A percentile compares a stretch with the other conserved stretches of the same genome.
Evolutionary conservation across 2,797 vertebrate species (phyloP).

Genomic region (Sciurus vulgaris): DNA sequence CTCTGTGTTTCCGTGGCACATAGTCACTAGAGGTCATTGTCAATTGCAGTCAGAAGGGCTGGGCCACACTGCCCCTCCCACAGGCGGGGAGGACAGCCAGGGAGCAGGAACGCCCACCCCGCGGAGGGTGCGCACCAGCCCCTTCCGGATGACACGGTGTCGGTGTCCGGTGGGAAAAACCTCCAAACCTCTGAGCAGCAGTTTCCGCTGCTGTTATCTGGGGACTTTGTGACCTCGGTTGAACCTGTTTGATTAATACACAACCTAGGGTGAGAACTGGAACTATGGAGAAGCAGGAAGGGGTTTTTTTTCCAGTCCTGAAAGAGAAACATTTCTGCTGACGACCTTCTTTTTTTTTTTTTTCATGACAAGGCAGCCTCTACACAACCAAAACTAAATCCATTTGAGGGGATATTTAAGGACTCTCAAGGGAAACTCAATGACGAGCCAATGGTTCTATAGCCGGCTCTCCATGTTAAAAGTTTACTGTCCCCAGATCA

Average conservation of each 20-base stretch:
- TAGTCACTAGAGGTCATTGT: not conserved
- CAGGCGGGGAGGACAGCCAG: not conserved
- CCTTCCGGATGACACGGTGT: not conserved
- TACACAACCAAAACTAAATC: not conserved
- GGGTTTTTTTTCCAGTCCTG: not conserved
- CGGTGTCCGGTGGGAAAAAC: not conserved
- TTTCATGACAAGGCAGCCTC: not conserved
- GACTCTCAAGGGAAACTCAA: not conserved
- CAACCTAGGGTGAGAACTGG: not conserved
- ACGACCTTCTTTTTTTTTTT: not conserved
- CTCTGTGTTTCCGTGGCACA: not conserved
- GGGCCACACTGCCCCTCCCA: no score
- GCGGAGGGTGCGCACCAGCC: fast-evolving
- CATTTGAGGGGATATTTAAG: not conserved
- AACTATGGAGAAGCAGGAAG: not conserved
- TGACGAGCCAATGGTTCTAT: not conserved
- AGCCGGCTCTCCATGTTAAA: not conserved
- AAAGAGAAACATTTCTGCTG: not conserved
- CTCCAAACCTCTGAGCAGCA: not conserved
- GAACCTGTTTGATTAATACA: not conserved
- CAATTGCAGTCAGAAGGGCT: not conserved
- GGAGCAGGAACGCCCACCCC: not conserved
- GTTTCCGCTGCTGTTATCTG: not conserved
- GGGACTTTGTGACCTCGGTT: not conserved
- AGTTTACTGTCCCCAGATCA: not conserved